Base-by-base conservation (phyloP, 2,113 vertebrate species). In the Laticauda laticaudata region DNA sequence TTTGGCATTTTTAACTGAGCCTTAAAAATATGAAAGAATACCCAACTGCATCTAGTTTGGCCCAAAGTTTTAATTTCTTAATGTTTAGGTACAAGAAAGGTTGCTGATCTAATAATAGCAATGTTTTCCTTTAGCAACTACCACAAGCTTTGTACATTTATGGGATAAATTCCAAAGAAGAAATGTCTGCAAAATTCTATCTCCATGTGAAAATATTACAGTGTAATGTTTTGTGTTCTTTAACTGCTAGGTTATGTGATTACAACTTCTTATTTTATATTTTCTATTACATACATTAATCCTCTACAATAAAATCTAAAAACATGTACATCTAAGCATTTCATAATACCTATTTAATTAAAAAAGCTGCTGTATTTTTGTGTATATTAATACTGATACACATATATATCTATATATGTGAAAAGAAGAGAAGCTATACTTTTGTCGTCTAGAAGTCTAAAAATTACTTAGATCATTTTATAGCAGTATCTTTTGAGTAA, bases 341-440 rank as follows among this genome's bases (percentile, higher is more conserved):
- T 87, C 29, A 12, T 53, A 86, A 45, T 34, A 87, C 69, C 88
- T 85, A 91, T 88, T 51, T 90, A 64, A 34, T 5, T 21, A 26
- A 23, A 87, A 23, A 88, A 81, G 51, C 90, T 39, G 14, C 2
- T 0, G 10, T 0, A 93, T 61, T 90, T 93, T 94, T 0, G 55
- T 92, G 87, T 87, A 0, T 4, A 39, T 64, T 92, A 92, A 86
- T 86, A n/a, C 3, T 94, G 95, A 93, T 51, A 39, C 34, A 39
- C 34, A 39, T 39, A 39, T 39, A 39, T 39, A 39, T 39, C 34
- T 39, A 39, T 39, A 39, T 39, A 1, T 6, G 0, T 95, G 95
- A 96, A 94, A 43, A 94, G 94, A 91, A 23, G 8, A 94, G 94
- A 91, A 23, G 8, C 26, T 95, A 96, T 96, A 88, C 90, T 91